Conservation (phyloP, 2,888 invertebrate genomes). For the Rhabditoides inermis region DNA sequence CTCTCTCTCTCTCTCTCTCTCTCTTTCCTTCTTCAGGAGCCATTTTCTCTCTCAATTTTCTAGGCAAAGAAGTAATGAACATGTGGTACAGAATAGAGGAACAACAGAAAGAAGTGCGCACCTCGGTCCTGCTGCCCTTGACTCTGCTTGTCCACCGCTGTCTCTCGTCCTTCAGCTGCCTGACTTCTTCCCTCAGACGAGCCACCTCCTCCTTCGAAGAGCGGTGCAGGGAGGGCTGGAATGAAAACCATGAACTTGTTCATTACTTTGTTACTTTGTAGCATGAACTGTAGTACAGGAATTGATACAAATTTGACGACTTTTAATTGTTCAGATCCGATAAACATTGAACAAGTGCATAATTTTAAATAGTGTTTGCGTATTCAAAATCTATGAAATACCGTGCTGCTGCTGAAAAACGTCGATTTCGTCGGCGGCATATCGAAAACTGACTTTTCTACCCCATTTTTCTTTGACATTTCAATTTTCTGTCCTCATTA, state of each 20-base stretch:
- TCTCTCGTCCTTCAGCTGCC: slow-evolving; percentile 32
- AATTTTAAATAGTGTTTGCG: too few species aligned
- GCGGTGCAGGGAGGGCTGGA: slow-evolving; percentile 55
- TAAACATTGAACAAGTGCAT: too few species aligned
- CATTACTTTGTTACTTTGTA: too few species aligned
- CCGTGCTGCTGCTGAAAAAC: too few species aligned
- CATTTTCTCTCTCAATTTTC: neutral
- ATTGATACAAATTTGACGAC: neutral
- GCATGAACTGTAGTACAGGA: neutral
- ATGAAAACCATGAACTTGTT: neutral
- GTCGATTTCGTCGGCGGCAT: too few species aligned
- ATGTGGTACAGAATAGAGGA: neutral
- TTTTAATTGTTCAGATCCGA: neutral
- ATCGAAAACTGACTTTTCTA: too few species aligned
- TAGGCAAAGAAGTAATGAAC: neutral
- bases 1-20: neutral
- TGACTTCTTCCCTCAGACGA: slow-evolving; percentile 34
- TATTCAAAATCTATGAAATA: too few species aligned
- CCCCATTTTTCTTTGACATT: too few species aligned
- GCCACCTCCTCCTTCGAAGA: slow-evolving; percentile 66
- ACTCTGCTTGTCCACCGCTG: slow-evolving; percentile 16
- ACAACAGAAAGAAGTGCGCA: too few species aligned
- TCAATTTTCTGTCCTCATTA: too few species aligned
- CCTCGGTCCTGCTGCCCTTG: too few species aligned
- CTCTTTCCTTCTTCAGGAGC: neutral